Percentiles rank a stretch among this genome's conserved stretches.
These are phyloP conservation scores for Brachyalestes nurse DNA, from an alignment of 2,797 vertebrate genomes.

Conservation along the genomic window DNA sequence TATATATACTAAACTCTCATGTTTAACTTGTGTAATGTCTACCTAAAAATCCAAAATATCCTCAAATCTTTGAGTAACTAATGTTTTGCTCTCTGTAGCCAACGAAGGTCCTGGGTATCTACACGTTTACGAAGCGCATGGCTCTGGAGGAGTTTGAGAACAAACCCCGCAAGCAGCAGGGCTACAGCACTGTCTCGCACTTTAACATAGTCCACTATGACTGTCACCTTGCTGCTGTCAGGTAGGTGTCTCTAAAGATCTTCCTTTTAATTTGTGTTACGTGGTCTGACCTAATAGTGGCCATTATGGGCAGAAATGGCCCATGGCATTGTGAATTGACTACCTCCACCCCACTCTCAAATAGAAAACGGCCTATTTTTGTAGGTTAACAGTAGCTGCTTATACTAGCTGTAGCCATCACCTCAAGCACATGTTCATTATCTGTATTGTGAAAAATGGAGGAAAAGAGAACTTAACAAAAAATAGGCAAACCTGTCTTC, in stretches of 20 bases:
- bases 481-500: too few species aligned
- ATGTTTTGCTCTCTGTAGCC: constrained; percentile 76
- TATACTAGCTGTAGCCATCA: too few species aligned
- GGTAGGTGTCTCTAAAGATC: constrained; percentile 71
- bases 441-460: too few species aligned
- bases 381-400: too few species aligned
- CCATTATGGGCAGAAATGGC: too few species aligned
- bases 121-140: constrained; percentile 97
- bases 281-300: not conserved
- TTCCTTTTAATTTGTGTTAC: not conserved
- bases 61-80: too few species aligned
- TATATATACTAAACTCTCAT: constrained; percentile 55
- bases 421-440: too few species aligned
- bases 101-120: constrained; percentile 98
- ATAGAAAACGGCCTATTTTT: too few species aligned
- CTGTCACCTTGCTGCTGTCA: constrained; percentile 97
- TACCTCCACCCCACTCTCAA: too few species aligned
- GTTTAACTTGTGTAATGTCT: not conserved
- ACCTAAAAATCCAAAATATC: not conserved
- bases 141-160: constrained; percentile 95
- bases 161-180: constrained; percentile 97
- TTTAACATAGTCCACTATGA: constrained; percentile 99
- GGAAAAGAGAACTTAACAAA: too few species aligned
- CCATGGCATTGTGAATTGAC: too few species aligned
- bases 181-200: constrained; percentile 99